Conservation (phyloP, 2,113 vertebrate species). For the Xenopus tropicalis region DNA sequence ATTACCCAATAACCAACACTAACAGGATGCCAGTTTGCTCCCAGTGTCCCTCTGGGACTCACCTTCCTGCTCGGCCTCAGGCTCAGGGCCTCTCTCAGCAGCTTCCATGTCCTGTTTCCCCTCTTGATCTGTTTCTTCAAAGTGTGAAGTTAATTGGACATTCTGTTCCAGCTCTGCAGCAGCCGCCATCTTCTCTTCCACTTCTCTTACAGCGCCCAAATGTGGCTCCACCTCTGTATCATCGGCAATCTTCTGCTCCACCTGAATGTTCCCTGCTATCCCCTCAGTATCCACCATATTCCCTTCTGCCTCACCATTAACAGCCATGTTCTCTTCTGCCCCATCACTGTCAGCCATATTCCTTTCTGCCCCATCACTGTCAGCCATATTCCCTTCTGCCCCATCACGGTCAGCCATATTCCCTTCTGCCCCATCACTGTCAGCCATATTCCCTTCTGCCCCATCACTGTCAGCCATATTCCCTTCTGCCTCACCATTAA, state of each 20-base stretch:
- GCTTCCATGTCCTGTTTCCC: neutral
- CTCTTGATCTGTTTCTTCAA: neutral
- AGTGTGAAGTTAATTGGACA: neutral
- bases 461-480: no score
- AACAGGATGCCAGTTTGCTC: neutral
- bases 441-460: neutral
- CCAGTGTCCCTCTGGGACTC: neutral
- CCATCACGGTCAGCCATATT: neutral
- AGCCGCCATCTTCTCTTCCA: neutral
- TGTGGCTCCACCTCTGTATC: neutral
- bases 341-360: neutral
- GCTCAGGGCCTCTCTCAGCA: neutral
- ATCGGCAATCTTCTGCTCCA: neutral
- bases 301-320: no score
- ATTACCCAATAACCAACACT: neutral
- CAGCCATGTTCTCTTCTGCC: neutral
- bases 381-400: neutral
- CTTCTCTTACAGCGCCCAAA: neutral
- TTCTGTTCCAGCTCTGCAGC: neutral
- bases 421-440: no score
- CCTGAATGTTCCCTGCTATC: neutral
- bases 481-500: neutral
- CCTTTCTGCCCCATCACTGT: neutral
- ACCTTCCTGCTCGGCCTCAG: neutral
- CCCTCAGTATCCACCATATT: neutral